These are phyloP conservation scores for Drosophila fulvimacula DNA, from an alignment of 2,888 invertebrate species.

Conservation along the genomic window DNA sequence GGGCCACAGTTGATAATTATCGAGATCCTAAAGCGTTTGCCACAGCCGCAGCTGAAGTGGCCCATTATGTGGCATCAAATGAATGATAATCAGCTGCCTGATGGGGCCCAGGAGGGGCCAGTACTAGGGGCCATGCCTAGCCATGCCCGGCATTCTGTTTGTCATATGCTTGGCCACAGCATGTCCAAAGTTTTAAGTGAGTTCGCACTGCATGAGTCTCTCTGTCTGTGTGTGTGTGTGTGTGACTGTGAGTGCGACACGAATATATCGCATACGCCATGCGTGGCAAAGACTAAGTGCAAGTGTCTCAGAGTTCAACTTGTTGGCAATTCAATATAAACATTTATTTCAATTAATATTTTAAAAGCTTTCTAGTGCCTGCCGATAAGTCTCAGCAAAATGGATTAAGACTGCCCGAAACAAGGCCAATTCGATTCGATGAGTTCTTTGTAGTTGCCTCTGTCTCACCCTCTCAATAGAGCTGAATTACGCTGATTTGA, in stretches of 20 bases:
- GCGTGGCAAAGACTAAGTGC: not conserved
- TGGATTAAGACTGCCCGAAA: no score
- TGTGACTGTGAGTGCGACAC: slow-evolving; percentile 7
- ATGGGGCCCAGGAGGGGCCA: slow-evolving; percentile 4
- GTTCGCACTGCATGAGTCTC: not conserved
- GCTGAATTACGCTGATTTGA: slow-evolving; percentile 55
- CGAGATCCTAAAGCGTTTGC: slow-evolving; percentile 36
- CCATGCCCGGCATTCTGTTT: slow-evolving; percentile 9
- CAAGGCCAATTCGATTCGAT: not conserved
- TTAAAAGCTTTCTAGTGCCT: slow-evolving; percentile 1
- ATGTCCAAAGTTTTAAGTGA: slow-evolving; percentile 40
- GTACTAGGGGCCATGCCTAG: not conserved
- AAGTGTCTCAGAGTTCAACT: slow-evolving; percentile 1
- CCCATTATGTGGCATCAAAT: slow-evolving; percentile 31
- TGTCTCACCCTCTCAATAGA: slow-evolving; percentile 45
- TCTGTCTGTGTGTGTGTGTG: not conserved
- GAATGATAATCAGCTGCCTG: slow-evolving; percentile 36
- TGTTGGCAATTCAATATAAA: slow-evolving; percentile 4
- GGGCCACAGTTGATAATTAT: slow-evolving; percentile 33
- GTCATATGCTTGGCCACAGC: slow-evolving; percentile 39
- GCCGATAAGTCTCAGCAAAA: not conserved
- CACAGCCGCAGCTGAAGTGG: slow-evolving; percentile 30
- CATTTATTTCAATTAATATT: not conserved
- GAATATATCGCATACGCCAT: slow-evolving; percentile 24
- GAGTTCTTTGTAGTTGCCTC: not conserved